A percentile compares a stretch with the other conserved stretches of the same genome.
These are phyloP conservation scores for Cryptocheilus praepositus DNA, from an alignment of 2,888 invertebrate species.

Conservation along the genomic window DNA sequence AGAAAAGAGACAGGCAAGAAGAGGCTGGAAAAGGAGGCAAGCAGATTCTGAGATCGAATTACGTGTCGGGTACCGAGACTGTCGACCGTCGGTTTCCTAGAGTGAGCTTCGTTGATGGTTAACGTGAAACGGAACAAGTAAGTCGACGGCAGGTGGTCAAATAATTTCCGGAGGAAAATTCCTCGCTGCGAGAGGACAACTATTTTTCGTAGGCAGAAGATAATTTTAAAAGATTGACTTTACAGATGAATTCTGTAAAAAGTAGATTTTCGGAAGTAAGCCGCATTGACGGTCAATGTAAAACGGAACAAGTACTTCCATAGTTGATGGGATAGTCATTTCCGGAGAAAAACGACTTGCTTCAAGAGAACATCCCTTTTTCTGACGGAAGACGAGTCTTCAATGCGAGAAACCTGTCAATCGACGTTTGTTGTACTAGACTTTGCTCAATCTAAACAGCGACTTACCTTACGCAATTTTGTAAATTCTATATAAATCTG, in stretches of 20 bases:
- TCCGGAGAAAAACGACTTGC: not conserved
- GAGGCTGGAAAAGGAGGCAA: not conserved
- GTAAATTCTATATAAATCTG: too few species aligned
- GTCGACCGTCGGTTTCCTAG: conserved; percentile 1
- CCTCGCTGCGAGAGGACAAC: too few species aligned
- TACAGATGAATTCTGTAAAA: too few species aligned
- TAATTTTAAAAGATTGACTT: too few species aligned
- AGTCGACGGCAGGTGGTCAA: not conserved
- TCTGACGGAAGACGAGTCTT: too few species aligned
- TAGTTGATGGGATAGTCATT: not conserved
- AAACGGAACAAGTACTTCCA: not conserved
- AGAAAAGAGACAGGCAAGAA: too few species aligned
- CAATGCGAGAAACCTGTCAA: too few species aligned
- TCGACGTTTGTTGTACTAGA: too few species aligned
- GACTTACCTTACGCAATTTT: too few species aligned
- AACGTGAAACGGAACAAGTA: not conserved
- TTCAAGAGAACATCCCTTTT: too few species aligned
- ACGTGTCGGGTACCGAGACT: conserved; percentile 6
- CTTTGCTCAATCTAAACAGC: too few species aligned
- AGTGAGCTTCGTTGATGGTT: not conserved
- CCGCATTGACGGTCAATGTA: not conserved
- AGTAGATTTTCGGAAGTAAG: not conserved
- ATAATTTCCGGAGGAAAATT: not conserved
- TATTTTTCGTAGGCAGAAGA: too few species aligned
- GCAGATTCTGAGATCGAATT: conserved; percentile 12